Evolutionary conservation across 2,113 vertebrate genomes (phyloP).

Genomic region (Mandrillus leucophaeus): DNA sequence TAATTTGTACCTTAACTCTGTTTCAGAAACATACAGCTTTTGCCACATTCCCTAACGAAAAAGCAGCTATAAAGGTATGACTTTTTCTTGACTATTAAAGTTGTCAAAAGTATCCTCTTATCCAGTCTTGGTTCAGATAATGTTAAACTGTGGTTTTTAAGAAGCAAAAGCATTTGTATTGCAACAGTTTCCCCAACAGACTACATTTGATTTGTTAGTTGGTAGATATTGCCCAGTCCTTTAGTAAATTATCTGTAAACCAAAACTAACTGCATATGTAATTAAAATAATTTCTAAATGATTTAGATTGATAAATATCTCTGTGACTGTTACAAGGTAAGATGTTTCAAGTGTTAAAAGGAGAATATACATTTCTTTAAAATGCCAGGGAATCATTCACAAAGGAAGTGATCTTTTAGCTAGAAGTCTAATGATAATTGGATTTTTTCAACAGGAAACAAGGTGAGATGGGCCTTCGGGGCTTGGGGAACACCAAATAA

Average conservation of each 20-base stretch:
- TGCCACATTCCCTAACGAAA: slow-evolving; percentile 92
- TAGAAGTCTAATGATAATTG: neutral
- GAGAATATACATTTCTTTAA: neutral
- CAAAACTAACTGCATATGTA: neutral
- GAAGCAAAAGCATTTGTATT: neutral
- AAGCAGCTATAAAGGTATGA: slow-evolving; percentile 90
- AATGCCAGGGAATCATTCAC: neutral
- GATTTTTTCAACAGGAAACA: neutral
- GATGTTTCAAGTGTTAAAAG: neutral
- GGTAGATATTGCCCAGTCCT: neutral
- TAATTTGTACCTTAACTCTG: slow-evolving; percentile 48
- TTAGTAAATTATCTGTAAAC: neutral
- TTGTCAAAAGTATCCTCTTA: neutral
- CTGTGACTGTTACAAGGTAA: neutral
- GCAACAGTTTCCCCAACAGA: neutral
- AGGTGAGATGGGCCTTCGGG: neutral
- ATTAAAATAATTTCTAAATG: neutral
- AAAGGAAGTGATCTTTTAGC: neutral
- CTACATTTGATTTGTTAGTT: neutral
- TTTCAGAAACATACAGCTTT: slow-evolving; percentile 96
- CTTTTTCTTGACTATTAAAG: neutral
- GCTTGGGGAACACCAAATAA: neutral
- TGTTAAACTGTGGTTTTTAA: slow-evolving; percentile 28
- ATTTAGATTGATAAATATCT: neutral
- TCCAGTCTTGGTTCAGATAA: neutral